These are phyloP conservation scores for Steatornis caripensis DNA, from an alignment of 2,113 vertebrate species.

Conservation along the genomic window DNA sequence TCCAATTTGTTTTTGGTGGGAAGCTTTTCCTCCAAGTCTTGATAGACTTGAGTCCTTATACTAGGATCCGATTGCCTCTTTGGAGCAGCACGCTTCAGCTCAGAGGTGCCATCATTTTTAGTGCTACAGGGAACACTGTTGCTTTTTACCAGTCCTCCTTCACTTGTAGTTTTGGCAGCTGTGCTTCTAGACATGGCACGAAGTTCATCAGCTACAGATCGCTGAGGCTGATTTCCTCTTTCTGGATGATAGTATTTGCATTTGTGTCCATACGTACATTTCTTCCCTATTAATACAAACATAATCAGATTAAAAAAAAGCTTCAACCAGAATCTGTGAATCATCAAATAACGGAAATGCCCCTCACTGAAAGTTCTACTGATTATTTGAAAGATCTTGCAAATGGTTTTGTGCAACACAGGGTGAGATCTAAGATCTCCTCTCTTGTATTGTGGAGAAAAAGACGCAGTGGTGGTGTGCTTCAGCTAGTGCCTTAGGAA, in stretches of 20 bases:
- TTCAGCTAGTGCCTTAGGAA: neutral
- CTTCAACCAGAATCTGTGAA: neutral
- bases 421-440: neutral
- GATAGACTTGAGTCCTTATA: constrained; percentile 87
- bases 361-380: neutral
- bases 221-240: constrained; percentile 92
- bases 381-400: neutral
- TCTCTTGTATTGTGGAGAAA: neutral
- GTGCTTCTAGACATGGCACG: constrained; percentile 92
- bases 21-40: constrained; percentile 93
- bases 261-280: constrained; percentile 98
- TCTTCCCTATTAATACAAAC: constrained; percentile 82
- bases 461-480: neutral
- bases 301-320: neutral
- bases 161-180: constrained; percentile 79
- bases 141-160: constrained; percentile 91
- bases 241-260: constrained; percentile 98
- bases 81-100: constrained; percentile 78
- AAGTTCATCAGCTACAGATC: constrained; percentile 94
- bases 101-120: constrained; percentile 75
- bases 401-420: neutral
- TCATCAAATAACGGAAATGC: neutral
- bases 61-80: constrained; percentile 94
- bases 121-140: constrained; percentile 91
- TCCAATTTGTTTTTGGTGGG: constrained; percentile 87